Conservation (phyloP, 2,113 vertebrate genomes). For the Psammodynastes pulverulentus region DNA sequence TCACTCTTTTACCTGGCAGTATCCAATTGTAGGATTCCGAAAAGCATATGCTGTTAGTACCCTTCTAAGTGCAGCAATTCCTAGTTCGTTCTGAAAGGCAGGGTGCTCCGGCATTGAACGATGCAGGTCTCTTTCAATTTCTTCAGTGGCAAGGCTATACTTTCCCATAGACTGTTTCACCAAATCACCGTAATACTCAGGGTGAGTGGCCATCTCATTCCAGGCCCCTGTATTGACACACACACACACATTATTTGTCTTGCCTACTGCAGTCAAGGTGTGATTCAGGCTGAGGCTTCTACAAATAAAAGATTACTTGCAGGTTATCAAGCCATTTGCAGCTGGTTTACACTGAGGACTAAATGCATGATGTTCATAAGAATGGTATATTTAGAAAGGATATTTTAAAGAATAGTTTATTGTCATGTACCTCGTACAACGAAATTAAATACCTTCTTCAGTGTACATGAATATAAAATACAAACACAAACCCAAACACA, state of each 20-base stretch:
- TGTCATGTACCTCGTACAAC: too few relatives aligned
- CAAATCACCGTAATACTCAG: slow-evolving; percentile 88
- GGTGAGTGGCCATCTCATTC: slow-evolving; percentile 91
- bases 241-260: background rate
- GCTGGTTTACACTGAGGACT: background rate
- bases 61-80: slow-evolving; percentile 91
- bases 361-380: background rate
- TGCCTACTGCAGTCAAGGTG: background rate
- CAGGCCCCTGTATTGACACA: slow-evolving; percentile 78
- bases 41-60: slow-evolving; percentile 95
- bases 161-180: slow-evolving; percentile 86
- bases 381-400: background rate
- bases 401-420: background rate
- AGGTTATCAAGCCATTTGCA: background rate
- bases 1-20: slow-evolving; percentile 85
- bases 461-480: too few relatives aligned
- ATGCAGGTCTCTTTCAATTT: slow-evolving; percentile 96
- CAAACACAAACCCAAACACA: too few relatives aligned
- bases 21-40: slow-evolving; percentile 94
- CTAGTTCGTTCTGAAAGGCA: slow-evolving; percentile 93
- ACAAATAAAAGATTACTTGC: background rate
- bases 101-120: slow-evolving; percentile 97
- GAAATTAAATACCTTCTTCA: too few relatives aligned
- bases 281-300: background rate
- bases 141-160: slow-evolving; percentile 89